These are phyloP conservation scores for Zoroaster sp. DNA, from an alignment of 53 echinoderm and acorn worm genomes.

Conservation along the genomic window DNA sequence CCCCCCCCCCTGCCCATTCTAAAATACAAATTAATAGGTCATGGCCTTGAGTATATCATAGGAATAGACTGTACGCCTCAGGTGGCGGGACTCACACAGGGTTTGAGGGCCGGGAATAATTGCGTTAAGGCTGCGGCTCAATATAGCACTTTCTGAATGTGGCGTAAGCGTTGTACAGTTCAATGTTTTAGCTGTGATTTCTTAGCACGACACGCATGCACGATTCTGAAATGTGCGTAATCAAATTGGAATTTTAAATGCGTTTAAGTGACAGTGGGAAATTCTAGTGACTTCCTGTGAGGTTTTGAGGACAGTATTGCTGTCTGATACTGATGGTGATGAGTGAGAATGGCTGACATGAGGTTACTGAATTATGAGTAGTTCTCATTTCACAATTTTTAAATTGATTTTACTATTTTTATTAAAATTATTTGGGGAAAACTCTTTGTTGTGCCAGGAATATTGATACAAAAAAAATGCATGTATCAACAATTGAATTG, in stretches of 20 bases:
- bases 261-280: not conserved
- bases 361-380: no score
- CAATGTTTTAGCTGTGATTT: not conserved
- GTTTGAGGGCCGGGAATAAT: not conserved
- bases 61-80: not conserved
- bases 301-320: not conserved
- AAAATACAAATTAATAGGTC: not conserved
- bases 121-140: not conserved
- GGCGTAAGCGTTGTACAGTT: not conserved
- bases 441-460: no score
- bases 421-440: no score
- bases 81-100: not conserved
- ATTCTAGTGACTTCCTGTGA: not conserved
- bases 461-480: no score
- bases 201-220: not conserved
- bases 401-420: no score
- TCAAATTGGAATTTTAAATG: constrained; percentile 23
- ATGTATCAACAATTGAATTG: no score
- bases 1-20: no score
- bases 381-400: no score
- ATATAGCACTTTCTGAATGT: not conserved
- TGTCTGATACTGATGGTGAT: not conserved
- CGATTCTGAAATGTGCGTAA: not conserved
- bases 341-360: not conserved
- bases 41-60: not conserved